These are phyloP conservation scores for Balaeniceps rex DNA, from an alignment of 2,113 vertebrate species.

Conservation along the genomic window DNA sequence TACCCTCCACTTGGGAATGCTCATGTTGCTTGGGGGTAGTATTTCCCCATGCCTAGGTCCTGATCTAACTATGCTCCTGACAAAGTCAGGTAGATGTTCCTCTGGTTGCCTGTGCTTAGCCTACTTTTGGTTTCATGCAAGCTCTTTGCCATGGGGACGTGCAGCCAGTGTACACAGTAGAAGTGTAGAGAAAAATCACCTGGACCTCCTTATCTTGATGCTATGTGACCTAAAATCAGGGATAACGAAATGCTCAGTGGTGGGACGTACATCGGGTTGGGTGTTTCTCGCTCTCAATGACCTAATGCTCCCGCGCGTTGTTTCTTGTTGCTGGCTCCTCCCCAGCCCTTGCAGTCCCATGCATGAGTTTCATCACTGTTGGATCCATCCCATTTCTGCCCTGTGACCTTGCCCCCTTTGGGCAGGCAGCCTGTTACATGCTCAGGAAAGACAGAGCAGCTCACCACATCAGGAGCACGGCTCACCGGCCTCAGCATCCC, in stretches of 20 bases:
- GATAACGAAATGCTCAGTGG: background rate
- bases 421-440: background rate
- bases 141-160: background rate
- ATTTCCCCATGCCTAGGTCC: background rate
- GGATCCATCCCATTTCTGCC: background rate
- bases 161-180: background rate
- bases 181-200: background rate
- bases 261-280: fast-evolving
- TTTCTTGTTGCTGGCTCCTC: background rate
- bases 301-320: fast-evolving
- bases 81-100: background rate
- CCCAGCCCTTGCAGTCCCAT: background rate
- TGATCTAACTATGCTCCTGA: background rate
- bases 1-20: background rate
- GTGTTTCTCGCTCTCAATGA: background rate
- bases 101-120: background rate
- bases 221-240: background rate
- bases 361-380: fast-evolving
- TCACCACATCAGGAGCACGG: fast-evolving
- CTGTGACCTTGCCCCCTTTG: fast-evolving
- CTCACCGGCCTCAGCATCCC: background rate
- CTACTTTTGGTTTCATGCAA: background rate
- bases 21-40: background rate
- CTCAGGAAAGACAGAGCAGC: background rate
- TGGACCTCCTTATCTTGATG: background rate